These are phyloP conservation scores for Masnerella sp. DNA, from an alignment of 2,888 invertebrate genomes.

Conservation along the genomic window DNA sequence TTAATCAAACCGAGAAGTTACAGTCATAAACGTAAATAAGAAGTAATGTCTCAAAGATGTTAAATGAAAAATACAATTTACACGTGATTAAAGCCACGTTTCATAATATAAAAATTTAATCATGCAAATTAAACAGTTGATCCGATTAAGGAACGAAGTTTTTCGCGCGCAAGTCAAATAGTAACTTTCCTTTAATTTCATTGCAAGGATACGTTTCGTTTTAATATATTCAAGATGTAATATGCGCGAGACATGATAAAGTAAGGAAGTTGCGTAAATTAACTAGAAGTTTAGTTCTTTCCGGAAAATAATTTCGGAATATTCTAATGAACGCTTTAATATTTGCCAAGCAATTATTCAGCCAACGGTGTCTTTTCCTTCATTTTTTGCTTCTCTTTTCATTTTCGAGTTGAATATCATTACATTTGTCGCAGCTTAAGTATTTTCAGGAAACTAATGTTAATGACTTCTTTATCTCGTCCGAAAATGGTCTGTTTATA, in stretches of 20 bases:
- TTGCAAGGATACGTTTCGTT: constrained; percentile 33
- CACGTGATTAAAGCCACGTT: constrained; percentile 5
- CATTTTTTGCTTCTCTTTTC: constrained; percentile 9
- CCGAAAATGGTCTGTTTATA: constrained; percentile 21
- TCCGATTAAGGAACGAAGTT: constrained; percentile 23
- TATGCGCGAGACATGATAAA: constrained; percentile 45
- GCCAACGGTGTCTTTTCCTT: constrained; percentile 5
- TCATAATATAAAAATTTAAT: constrained; percentile 26
- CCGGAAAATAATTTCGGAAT: constrained; percentile 43
- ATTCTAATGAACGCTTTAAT: constrained; percentile 36
- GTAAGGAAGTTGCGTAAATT: constrained; percentile 54
- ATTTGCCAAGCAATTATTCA: constrained; percentile 35
- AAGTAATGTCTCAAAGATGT: too few species aligned
- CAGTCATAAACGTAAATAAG: too few species aligned
- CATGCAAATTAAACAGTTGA: constrained; percentile 37
- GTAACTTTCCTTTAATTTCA: constrained; percentile 52
- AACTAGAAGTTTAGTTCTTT: constrained; percentile 44
- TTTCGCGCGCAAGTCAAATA: constrained; percentile 29
- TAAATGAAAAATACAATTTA: constrained; percentile 6
- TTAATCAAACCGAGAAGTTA: too few species aligned
- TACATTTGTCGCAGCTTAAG: constrained; percentile 31
- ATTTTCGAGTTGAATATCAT: constrained; percentile 31
- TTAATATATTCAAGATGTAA: constrained; percentile 53
- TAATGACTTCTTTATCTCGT: constrained; percentile 22
- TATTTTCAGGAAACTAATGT: constrained; percentile 23